Base-by-base conservation (phyloP, 2,113 vertebrate species). In the Rana temporaria region DNA sequence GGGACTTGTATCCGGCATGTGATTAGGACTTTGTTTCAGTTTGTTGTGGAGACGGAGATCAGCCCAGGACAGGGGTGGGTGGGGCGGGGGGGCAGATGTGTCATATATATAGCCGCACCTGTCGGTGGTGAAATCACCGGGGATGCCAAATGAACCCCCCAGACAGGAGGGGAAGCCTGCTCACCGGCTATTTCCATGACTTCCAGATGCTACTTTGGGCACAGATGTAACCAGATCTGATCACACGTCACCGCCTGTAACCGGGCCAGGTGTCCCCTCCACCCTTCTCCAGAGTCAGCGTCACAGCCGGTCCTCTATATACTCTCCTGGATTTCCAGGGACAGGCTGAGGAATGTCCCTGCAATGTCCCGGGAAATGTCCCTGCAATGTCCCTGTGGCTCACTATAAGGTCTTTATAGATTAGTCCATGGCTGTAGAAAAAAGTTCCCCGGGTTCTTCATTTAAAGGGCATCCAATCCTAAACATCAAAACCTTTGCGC, bases 191-290 rank as follows among this genome's bases (percentile, higher is more conserved):
- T 74, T 73, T 66, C 66, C 52, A 3, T 56, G 18, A 42, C 69
- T 56, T 15, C 7, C 55, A 34, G 64, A 22, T 66, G 1, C 26
- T 74, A 66, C 69, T 85, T 69, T 17, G 69, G 79, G 60, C 72
- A 32, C 0, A 0, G 70, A 60, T 1, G 60, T 65, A 68, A 85
- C 34, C 56, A 38, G 16, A 7, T 30, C 62, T 84, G 53, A 84
- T 66, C 38, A 63, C 65, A 70, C 53, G 84, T 86, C 87, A 73
- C 38, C 79, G 87, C 66, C 85, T 1, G 0, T 16, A 55, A 71
- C 69, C 6, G 26, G n/a, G 56, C 59, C 55, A 74, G 34, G 71
- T 74, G 59, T 26, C n/a, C 55, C 26, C 26, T 30, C 26, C 26
- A 30, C 26, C 26, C 26, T 30, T 30, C 24, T 19, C 24, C 70